phyloP scores from a whole-genome alignment of 2,113 vertebrate genomes.

The Conger conger region DNA sequence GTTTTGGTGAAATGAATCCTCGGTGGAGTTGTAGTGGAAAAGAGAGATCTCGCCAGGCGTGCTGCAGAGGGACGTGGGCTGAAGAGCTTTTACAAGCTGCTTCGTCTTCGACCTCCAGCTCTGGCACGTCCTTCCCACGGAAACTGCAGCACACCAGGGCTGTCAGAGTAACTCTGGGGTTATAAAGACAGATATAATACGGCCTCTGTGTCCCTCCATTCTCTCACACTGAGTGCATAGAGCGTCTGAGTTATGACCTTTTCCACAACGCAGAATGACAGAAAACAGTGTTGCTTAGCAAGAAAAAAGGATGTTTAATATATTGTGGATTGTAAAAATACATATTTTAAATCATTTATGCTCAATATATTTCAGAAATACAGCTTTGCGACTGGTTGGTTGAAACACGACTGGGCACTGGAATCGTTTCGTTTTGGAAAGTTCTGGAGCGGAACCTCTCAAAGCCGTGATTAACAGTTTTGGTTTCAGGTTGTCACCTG shows the following conservation, averaged over 20 bases:
- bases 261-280: conserved; percentile 51
- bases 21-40: conserved; percentile 35
- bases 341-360: conserved; percentile 5
- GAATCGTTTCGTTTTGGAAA: not conserved
- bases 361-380: not conserved
- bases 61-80: conserved; percentile 42
- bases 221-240: conserved; percentile 54
- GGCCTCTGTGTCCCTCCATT: conserved; percentile 6
- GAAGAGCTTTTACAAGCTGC: conserved; percentile 51
- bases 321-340: conserved; percentile 36
- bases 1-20: conserved; percentile 63
- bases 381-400: not conserved
- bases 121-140: conserved; percentile 41
- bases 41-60: conserved; percentile 45
- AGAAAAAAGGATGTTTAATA: conserved; percentile 53
- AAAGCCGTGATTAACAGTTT: not conserved
- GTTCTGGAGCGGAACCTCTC: not conserved
- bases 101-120: conserved; percentile 52
- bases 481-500: too few relatives aligned
- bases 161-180: not conserved
- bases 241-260: conserved; percentile 58
- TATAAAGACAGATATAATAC: not conserved
- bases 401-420: not conserved
- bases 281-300: conserved; percentile 53
- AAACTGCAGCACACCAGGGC: conserved; percentile 34